Base-by-base conservation (phyloP, 2,797 vertebrate genomes). In the Acanthiza pusilla region DNA sequence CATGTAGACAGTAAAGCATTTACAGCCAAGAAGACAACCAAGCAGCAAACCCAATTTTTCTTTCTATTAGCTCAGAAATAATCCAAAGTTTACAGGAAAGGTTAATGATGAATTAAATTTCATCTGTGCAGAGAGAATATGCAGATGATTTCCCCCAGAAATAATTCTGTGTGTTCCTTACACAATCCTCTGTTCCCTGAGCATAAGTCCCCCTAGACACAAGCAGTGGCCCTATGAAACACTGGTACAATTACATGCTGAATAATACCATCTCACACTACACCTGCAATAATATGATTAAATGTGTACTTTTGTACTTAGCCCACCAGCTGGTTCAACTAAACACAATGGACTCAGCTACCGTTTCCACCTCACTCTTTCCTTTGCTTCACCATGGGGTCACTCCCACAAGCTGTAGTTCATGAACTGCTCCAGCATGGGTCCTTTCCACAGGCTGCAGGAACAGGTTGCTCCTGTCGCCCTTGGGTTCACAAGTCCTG, bases 401-500 rank as follows among this genome's bases (percentile, higher is more conserved):
- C 53, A 14, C 26, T 51, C 16, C 16, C 45, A 29, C 0, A 4
- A 36, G 32, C 20, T 26, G 43, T 57, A n/a, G 75, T 22, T 6
- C 22, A 38, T 1, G 3, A 47, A 11, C 45, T 38, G n/a, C 26
- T 87, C 20, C 42, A 32, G 42, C 1, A 3, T 8, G 11, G 26
- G 19, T 34, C 16, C 25, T 10, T 32, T 16, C 40, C 50, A 55
- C 2, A 3, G 13, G 6, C 5, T 10, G 5, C 22, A 25, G 71
- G n/a, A 68, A 38, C 6, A 61, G 47, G 15, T 60, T 45, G 26
- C 23, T 61, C 18, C 17, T 27, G 16, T 23, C 9, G 16, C 13
- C 6, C 4, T 5, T 0, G 0, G 30, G 47, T 19, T 43, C n/a
- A 26, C 21, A 70, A 34, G 7, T 38, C 9, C 7, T 67, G 15